These are phyloP conservation scores for Aspidiotus rigidus DNA, from an alignment of 2,888 invertebrate genomes.

Conservation along the genomic window DNA sequence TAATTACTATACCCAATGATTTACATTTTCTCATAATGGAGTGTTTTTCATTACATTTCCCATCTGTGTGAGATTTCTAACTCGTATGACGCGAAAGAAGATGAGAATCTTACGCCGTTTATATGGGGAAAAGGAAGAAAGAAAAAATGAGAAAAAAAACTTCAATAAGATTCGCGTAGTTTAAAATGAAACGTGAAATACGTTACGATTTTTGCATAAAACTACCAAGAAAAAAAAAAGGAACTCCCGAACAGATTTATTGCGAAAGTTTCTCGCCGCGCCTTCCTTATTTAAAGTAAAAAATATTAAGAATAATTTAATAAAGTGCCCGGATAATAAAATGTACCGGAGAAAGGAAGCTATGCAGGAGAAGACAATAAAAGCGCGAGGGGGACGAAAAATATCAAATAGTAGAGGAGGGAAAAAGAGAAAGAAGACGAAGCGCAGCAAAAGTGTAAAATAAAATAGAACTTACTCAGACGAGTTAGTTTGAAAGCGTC, in stretches of 20 bases:
- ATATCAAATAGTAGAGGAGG: background rate
- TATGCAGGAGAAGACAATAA: background rate
- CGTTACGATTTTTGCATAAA: too few species aligned
- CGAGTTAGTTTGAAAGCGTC: conserved; percentile 87
- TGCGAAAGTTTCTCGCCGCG: conserved; percentile 14
- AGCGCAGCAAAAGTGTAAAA: too few species aligned
- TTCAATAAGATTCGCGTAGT: too few species aligned
- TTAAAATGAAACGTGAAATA: too few species aligned
- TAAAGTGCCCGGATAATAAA: conserved; percentile 8
- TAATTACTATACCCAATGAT: too few species aligned
- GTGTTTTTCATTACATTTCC: too few species aligned
- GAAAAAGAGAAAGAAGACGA: background rate
- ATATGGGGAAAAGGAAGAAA: too few species aligned
- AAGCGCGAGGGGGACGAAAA: background rate
- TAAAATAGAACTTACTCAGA: conserved; percentile 61
- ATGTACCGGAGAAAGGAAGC: background rate
- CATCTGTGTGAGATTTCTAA: too few species aligned
- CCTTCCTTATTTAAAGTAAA: conserved; percentile 9
- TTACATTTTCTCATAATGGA: too few species aligned
- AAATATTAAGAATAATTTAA: conserved; percentile 20
- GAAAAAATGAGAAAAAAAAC: too few species aligned
- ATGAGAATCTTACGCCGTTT: too few species aligned
- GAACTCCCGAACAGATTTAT: conserved; percentile 9
- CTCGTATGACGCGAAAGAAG: too few species aligned
- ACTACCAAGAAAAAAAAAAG: background rate